Conservation (phyloP, 2,797 vertebrate genomes). For the Catostomus latipinnis region DNA sequence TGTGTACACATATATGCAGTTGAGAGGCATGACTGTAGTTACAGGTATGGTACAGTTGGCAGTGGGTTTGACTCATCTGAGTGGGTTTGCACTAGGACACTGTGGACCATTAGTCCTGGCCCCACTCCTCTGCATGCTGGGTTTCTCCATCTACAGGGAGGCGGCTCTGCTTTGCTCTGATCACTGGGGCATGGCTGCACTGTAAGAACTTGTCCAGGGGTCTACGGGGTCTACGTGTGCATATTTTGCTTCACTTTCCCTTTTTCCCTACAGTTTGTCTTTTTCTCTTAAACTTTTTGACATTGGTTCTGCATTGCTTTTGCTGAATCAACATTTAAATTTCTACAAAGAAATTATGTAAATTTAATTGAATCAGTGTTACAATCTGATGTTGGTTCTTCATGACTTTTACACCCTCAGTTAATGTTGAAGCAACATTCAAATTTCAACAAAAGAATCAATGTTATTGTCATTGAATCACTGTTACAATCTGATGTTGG, state of each 20-base stretch:
- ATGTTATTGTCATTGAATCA: too few species aligned
- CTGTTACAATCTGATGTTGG: too few species aligned
- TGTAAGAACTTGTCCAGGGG: constrained; percentile 67
- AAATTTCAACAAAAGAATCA: too few species aligned
- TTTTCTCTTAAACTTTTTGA: too few species aligned
- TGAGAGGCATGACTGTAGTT: constrained; percentile 81
- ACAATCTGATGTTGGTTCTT: too few species aligned
- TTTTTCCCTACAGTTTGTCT: neutral
- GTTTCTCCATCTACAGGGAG: constrained; percentile 82
- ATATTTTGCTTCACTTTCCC: neutral
- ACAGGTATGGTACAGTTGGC: constrained; percentile 78
- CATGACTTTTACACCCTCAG: too few species aligned
- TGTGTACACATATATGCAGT: constrained; percentile 62
- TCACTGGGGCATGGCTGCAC: constrained; percentile 80
- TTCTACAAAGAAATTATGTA: too few species aligned
- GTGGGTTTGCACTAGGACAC: constrained; percentile 67
- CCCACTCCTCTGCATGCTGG: constrained; percentile 81
- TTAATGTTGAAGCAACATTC: too few species aligned
- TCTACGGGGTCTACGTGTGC: neutral
- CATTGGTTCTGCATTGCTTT: too few species aligned
- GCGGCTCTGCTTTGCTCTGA: constrained; percentile 82
- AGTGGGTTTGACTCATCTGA: constrained; percentile 74
- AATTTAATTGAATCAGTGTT: too few species aligned
- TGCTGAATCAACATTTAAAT: too few species aligned
- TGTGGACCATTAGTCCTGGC: constrained; percentile 86